Percentiles rank a stretch among this genome's conserved stretches.
phyloP scores from a whole-genome alignment of 2,888 invertebrate species.

The Muschampia plurimacula region DNA sequence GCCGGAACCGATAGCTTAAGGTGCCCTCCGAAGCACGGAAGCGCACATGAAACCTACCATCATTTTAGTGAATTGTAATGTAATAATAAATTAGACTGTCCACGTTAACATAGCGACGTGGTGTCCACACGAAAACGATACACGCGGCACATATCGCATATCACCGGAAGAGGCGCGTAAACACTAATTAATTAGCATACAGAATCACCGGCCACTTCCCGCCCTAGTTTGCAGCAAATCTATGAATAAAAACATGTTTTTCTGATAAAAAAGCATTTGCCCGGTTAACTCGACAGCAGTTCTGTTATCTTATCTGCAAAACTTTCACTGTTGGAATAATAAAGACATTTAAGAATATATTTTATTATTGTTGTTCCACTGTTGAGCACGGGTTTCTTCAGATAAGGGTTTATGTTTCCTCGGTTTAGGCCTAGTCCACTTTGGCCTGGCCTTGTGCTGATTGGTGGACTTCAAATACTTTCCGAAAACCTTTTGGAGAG shows the following conservation, averaged over 20 bases:
- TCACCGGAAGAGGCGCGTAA: slow-evolving; percentile 44
- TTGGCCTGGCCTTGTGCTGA: too few relatives aligned
- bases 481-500: background rate
- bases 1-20: too few relatives aligned
- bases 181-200: slow-evolving; percentile 46
- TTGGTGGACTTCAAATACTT: too few relatives aligned
- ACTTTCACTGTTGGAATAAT: slow-evolving; percentile 2
- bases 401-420: background rate
- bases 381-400: background rate
- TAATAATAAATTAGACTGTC: background rate
- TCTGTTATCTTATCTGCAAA: background rate
- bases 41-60: too few relatives aligned
- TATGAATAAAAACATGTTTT: slow-evolving; percentile 6
- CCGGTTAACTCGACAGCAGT: background rate
- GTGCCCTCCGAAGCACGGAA: too few relatives aligned
- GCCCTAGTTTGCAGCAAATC: background rate
- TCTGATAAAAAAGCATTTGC: background rate
- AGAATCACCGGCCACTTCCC: slow-evolving; percentile 6
- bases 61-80: too few relatives aligned
- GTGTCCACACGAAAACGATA: slow-evolving; percentile 23
- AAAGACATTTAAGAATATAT: background rate
- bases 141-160: slow-evolving; percentile 38
- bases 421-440: too few relatives aligned
- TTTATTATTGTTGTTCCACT: background rate
- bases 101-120: background rate